phyloP scores from a whole-genome alignment of 1,140 invertebrate genomes.

The Drosophila yakuba region DNA sequence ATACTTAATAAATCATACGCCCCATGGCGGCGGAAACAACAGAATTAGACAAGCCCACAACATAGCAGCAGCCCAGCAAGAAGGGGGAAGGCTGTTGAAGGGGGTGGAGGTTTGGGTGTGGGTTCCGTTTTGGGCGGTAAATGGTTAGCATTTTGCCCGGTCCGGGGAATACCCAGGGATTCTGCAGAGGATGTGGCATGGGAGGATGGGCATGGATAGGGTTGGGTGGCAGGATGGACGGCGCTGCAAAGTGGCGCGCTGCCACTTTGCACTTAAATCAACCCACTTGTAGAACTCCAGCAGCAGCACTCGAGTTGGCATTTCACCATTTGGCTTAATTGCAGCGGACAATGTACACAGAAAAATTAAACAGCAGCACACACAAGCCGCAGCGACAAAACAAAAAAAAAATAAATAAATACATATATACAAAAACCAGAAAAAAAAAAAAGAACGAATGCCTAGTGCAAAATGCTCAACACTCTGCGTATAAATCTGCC shows the following conservation, averaged over 20 bases:
- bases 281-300: constrained; percentile 73
- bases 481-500: constrained; percentile 4
- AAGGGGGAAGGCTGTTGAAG: no score
- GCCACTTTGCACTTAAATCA: constrained; percentile 62
- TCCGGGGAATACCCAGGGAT: constrained; percentile 1
- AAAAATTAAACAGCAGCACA: constrained; percentile 24
- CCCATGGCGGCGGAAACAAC: constrained; percentile 30
- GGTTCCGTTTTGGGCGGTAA: constrained; percentile 35
- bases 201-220: background rate
- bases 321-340: constrained; percentile 77
- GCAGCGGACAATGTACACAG: constrained; percentile 53
- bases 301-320: constrained; percentile 60
- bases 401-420: constrained; percentile 18
- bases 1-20: constrained; percentile 79
- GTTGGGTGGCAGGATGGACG: constrained; percentile 7
- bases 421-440: constrained; percentile 5
- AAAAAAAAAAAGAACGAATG: constrained; percentile 44
- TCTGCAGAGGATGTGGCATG: constrained; percentile 11
- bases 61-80: no score
- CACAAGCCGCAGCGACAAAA: constrained; percentile 10
- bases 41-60: constrained; percentile 58
- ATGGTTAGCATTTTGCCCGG: constrained; percentile 70
- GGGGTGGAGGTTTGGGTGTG: background rate
- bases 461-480: constrained; percentile 31
- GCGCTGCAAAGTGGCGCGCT: constrained; percentile 35